A percentile compares a stretch with the other conserved stretches of the same genome.
Conservation (phyloP, 2,797 vertebrate genomes). For the Silurus aristotelis region DNA sequence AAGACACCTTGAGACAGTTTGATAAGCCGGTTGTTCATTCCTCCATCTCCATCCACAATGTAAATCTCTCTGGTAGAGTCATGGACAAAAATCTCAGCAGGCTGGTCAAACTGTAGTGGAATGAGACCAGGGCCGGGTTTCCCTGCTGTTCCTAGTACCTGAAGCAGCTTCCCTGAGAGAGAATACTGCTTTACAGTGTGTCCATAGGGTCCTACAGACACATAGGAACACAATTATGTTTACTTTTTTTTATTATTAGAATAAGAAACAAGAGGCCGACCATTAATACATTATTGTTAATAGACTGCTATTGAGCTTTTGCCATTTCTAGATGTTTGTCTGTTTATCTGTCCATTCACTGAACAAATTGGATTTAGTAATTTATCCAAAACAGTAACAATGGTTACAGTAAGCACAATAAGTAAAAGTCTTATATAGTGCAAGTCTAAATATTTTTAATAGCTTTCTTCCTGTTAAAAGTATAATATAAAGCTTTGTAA, state of each 20-base stretch:
- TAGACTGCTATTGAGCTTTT: too few relatives aligned
- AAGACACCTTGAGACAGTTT: conserved; percentile 82
- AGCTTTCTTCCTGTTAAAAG: not conserved
- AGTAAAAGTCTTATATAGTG: too few relatives aligned
- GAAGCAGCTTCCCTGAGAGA: conserved; percentile 82
- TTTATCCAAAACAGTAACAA: not conserved
- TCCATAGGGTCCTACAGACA: conserved; percentile 78
- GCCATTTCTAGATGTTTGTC: too few relatives aligned
- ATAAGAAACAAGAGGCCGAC: too few relatives aligned
- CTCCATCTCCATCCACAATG: conserved; percentile 93
- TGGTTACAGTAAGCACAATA: not conserved
- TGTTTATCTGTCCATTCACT: not conserved
- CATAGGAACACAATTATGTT: not conserved
- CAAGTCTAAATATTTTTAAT: not conserved
- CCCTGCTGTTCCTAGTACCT: conserved; percentile 85
- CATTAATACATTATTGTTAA: too few relatives aligned
- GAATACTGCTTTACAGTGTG: conserved; percentile 92
- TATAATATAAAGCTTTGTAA: not conserved
- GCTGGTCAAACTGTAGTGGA: conserved; percentile 92
- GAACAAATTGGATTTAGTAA: not conserved
- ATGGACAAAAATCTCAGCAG: conserved; percentile 88
- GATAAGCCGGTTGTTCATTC: conserved; percentile 92
- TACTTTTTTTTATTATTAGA: too few relatives aligned
- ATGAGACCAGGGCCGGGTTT: conserved; percentile 80
- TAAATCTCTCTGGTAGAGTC: conserved; percentile 83